Conservation (phyloP, 2,797 vertebrate genomes). For the Acrocephalus scirpaceus region DNA sequence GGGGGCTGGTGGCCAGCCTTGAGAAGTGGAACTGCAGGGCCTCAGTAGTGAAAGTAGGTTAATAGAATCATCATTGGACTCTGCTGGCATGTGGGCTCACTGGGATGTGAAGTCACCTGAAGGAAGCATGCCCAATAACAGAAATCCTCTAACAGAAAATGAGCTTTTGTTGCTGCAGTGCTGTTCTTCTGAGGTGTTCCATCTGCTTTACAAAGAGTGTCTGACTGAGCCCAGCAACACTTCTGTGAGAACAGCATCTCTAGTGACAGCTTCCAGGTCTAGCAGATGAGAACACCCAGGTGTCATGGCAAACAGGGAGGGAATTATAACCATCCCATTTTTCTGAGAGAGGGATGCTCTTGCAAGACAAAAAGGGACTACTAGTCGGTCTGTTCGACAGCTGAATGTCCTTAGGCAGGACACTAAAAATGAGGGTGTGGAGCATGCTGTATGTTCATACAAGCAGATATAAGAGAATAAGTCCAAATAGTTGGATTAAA, state of each 20-base stretch:
- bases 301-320: neutral
- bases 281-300: constrained; percentile 36
- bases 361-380: neutral
- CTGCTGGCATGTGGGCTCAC: neutral
- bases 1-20: too few species aligned
- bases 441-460: neutral
- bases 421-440: neutral
- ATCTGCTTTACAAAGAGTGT: constrained; percentile 39
- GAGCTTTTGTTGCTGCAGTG: neutral
- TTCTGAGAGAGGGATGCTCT: neutral
- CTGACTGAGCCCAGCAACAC: constrained; percentile 31
- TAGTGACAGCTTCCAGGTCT: constrained; percentile 50
- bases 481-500: neutral
- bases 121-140: neutral
- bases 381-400: neutral
- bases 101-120: constrained; percentile 7
- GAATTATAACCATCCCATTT: neutral
- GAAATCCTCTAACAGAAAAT: neutral
- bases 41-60: neutral
- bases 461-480: neutral
- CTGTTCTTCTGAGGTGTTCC: constrained; percentile 37
- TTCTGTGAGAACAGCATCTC: constrained; percentile 39
- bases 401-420: too few species aligned
- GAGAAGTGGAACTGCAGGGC: neutral
- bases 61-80: neutral